phyloP scores from a whole-genome alignment of 2,888 invertebrate genomes.

The Proisotoma minuta region DNA sequence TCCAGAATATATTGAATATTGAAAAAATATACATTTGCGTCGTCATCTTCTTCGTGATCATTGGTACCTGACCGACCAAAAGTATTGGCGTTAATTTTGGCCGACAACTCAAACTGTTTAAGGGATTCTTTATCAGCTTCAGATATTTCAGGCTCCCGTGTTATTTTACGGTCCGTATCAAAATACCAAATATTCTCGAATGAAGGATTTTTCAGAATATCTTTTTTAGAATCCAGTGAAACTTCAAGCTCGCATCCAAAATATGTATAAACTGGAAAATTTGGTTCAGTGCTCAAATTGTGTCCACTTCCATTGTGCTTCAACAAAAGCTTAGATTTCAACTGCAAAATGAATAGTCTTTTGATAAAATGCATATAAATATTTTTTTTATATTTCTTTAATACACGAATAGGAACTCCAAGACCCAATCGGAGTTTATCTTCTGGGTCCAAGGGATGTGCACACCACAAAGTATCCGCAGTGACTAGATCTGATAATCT shows the following conservation, averaged over 20 bases:
- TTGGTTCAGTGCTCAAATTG: conserved; percentile 36
- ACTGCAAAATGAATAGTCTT: neutral
- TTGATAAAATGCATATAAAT: neutral
- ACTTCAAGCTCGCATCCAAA: conserved; percentile 45
- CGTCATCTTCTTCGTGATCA: conserved; percentile 17
- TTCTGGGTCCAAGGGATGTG: conserved; percentile 31
- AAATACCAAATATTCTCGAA: conserved; percentile 44
- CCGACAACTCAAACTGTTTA: conserved; percentile 30
- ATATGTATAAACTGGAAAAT: conserved; percentile 38
- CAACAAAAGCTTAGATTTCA: conserved; percentile 28
- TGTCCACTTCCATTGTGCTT: conserved; percentile 43
- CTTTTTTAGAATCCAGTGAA: conserved; percentile 36
- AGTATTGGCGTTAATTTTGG: conserved; percentile 30
- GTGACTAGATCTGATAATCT: conserved; percentile 40
- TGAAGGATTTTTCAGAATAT: conserved; percentile 25
- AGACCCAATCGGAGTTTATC: conserved; percentile 32
- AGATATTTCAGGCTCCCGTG: conserved; percentile 17
- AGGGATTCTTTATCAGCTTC: conserved; percentile 21
- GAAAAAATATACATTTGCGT: neutral
- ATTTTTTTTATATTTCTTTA: neutral
- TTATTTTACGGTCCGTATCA: conserved; percentile 34
- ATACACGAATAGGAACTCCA: conserved; percentile 41
- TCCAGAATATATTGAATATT: neutral
- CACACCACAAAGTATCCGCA: conserved; percentile 41
- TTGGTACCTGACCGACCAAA: conserved; percentile 30